Percentiles rank a stretch among this genome's conserved stretches.
Evolutionary conservation across 2,888 invertebrate genomes (phyloP).

Genomic region (Harpalus rufipes): DNA sequence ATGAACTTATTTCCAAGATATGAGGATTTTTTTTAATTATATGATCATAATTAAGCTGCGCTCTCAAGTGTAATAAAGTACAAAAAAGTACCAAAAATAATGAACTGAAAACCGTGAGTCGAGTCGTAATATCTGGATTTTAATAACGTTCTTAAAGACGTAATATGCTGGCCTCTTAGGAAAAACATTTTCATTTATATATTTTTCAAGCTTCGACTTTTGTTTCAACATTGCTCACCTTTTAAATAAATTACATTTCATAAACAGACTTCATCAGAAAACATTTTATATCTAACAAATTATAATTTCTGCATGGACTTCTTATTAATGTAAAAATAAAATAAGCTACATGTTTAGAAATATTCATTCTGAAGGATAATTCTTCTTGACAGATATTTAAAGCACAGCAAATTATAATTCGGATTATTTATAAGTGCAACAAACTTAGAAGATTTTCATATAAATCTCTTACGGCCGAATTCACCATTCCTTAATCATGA

Average conservation of each 20-base stretch:
- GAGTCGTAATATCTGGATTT: conserved; percentile 48
- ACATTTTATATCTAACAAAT: too few species aligned
- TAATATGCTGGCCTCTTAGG: conserved; percentile 34
- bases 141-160: conserved; percentile 40
- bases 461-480: too few species aligned
- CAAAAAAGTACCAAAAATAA: conserved; percentile 47
- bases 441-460: too few species aligned
- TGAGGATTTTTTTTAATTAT: conserved; percentile 23
- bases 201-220: not conserved
- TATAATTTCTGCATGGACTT: too few species aligned
- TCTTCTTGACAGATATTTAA: too few species aligned
- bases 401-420: too few species aligned
- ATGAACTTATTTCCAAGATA: conserved; percentile 25
- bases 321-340: too few species aligned
- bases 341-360: too few species aligned
- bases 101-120: conserved; percentile 37
- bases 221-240: not conserved
- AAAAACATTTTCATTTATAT: conserved; percentile 28
- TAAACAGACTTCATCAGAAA: not conserved
- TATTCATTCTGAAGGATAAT: too few species aligned
- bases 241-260: conserved; percentile 18
- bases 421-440: too few species aligned
- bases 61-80: conserved; percentile 42
- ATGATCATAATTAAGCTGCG: conserved; percentile 35
- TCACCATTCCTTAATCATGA: too few species aligned